phyloP scores from a whole-genome alignment of 2,113 vertebrate genomes.

The Sigmodon hispidus region DNA sequence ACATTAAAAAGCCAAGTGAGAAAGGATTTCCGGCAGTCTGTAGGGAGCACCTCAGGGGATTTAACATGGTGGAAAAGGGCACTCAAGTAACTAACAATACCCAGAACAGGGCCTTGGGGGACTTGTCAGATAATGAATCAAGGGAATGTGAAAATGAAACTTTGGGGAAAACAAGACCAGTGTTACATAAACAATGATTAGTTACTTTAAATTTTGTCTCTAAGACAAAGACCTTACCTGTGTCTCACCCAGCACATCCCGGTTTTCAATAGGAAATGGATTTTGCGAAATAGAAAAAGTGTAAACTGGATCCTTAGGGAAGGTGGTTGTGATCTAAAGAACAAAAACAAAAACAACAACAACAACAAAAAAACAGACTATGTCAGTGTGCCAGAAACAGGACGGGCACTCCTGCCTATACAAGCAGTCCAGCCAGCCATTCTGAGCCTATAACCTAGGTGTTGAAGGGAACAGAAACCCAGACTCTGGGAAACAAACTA shows the following conservation, averaged over 20 bases:
- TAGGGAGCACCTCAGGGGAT: background rate
- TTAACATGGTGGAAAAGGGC: background rate
- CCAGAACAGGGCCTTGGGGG: background rate
- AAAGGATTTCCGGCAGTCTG: background rate
- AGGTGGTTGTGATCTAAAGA: constrained; percentile 96
- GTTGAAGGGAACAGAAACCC: background rate
- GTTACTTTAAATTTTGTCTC: background rate
- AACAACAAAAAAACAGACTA: background rate
- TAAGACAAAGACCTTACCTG: constrained; percentile 87
- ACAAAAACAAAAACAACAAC: background rate
- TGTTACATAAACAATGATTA: background rate
- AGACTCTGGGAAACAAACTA: background rate
- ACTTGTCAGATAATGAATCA: background rate
- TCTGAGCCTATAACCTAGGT: background rate
- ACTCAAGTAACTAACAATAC: background rate
- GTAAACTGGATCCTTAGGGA: constrained; percentile 98
- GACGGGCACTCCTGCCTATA: background rate
- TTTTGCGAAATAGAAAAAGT: constrained; percentile 95
- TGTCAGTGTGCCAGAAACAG: background rate
- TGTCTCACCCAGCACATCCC: constrained; percentile 95
- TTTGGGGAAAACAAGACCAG: background rate
- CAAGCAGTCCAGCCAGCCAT: too few relatives aligned
- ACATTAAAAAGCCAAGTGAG: background rate
- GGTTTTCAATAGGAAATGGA: constrained; percentile 97
- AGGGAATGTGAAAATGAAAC: background rate